Evolutionary conservation across 2,888 invertebrate genomes (phyloP), one percentile per base, ranked within the genome.

Genomic region (Acrobasis suavella): DNA sequence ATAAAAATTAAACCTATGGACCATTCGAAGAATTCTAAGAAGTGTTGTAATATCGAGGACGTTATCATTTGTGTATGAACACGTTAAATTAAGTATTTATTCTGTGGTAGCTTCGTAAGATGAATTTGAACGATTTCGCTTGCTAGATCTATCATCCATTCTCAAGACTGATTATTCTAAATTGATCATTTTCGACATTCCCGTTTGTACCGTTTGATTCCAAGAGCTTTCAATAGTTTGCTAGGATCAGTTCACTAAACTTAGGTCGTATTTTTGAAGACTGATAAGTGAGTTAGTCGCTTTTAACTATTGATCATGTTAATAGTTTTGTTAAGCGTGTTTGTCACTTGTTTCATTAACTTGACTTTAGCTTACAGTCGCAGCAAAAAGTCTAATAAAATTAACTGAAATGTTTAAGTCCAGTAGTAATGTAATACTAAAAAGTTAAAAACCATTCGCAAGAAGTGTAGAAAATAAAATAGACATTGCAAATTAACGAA

Each of bases 81-180:
- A 68, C 59, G 60, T 69, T 69, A 55, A 62, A 81, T 84, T 88
- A 89, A 87, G 86, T 91, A 90, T 91, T 91, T 91, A 91, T 91
- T 89, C 65, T 81, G 76, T 83, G 69, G 70, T 75, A 71, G 72
- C 67, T 73, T 64, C 32, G 60, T 67, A 66, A 59, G 62, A 60
- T 49, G 50, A 62, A 64, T 69, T 67, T 72, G 71, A 69, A 67
- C 69, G 72, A 70, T 70, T 69, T 69, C 70, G 75, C 80, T 85
- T 81, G 82, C 80, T 82, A 78, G 65, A 67, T 79, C 70, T 83
- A 81, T 82, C 82, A 83, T 85, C 85, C 85, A 85, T 77, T 83
- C 83, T 77, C 83, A 92, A 91, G 92, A 92, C 92, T 92, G 92
- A 92, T 88, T 89, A 85, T 85, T 86, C 90, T 87, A 90, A 92